Percentiles rank a stretch among this genome's conserved stretches.
These are phyloP conservation scores for Tolypeutes matacus DNA, from an alignment of 2,797 vertebrate genomes.

Conservation along the genomic window DNA sequence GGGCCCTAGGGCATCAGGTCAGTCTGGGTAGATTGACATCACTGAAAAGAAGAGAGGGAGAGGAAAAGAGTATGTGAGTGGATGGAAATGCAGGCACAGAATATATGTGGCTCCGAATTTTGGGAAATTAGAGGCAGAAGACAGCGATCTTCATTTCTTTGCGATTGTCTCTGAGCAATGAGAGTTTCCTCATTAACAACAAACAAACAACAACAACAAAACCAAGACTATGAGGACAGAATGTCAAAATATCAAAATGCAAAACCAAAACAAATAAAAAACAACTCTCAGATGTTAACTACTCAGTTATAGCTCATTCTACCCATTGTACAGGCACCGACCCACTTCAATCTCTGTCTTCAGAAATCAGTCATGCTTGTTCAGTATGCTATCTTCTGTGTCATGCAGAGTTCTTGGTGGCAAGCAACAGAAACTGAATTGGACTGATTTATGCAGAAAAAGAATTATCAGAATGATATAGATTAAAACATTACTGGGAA, in stretches of 20 bases:
- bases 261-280: neutral
- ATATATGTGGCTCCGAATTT: too few relatives aligned
- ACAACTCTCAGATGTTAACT: neutral
- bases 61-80: neutral
- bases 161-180: slow-evolving; percentile 55
- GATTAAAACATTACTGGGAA: neutral
- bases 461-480: neutral
- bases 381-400: neutral
- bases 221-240: neutral
- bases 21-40: slow-evolving; percentile 80
- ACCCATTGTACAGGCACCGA: neutral
- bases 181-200: neutral
- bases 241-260: slow-evolving; percentile 10
- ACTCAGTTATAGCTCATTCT: neutral
- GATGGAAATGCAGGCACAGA: slow-evolving; percentile 35
- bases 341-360: neutral
- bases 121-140: neutral
- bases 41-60: slow-evolving; percentile 71
- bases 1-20: slow-evolving; percentile 79
- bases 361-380: neutral
- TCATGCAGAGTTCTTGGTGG: neutral
- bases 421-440: slow-evolving; percentile 35
- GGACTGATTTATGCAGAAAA: neutral
- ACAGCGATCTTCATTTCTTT: slow-evolving; percentile 57
- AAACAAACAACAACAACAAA: neutral